Conservation (phyloP, 2,113 vertebrate genomes). For the Abramis brama region DNA sequence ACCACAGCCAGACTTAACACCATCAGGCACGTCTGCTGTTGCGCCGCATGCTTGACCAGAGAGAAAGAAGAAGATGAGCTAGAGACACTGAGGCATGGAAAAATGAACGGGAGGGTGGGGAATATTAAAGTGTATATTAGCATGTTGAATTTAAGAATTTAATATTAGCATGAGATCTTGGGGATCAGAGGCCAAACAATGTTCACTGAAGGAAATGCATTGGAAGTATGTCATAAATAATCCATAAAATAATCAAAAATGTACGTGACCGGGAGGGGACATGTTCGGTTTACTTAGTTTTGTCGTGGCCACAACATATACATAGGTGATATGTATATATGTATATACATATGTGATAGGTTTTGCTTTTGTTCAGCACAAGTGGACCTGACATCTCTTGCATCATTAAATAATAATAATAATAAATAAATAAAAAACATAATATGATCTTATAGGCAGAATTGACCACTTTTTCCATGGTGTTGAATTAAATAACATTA, state of each 20-base stretch:
- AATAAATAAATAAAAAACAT: not conserved
- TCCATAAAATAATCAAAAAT: not conserved
- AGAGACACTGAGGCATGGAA: not conserved
- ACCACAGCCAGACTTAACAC: not conserved
- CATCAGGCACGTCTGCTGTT: not conserved
- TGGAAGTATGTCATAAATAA: not conserved
- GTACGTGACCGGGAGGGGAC: not conserved
- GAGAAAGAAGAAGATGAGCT: not conserved
- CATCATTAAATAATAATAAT: not conserved
- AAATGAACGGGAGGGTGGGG: not conserved
- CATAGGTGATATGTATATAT: not conserved
- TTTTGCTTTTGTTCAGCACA: not conserved
- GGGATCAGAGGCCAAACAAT: not conserved
- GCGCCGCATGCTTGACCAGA: not conserved
- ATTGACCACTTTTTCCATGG: not conserved
- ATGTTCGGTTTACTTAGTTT: no score
- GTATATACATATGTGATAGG: not conserved
- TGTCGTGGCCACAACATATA: not conserved
- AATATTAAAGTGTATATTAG: not conserved
- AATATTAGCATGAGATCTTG: not conserved
- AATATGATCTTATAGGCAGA: not conserved
- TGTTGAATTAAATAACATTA: no score
- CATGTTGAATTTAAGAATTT: no score
- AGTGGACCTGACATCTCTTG: not conserved
- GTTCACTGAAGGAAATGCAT: not conserved